phyloP scores from a whole-genome alignment of 1,140 invertebrate species.

The Philotrypesis tridentata region DNA sequence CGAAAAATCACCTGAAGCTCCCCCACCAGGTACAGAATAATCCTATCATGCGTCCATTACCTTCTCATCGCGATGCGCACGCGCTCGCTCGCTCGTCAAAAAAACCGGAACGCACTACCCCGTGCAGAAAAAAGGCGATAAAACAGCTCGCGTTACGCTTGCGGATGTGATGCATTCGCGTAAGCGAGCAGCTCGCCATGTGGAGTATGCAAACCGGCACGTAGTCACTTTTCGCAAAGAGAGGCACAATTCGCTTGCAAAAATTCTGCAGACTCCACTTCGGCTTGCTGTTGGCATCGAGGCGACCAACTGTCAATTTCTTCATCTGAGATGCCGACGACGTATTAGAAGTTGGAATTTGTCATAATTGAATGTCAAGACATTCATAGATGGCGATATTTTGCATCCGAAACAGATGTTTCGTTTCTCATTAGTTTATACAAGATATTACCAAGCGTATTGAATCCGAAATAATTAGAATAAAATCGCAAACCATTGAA shows the following conservation, averaged over 20 bases:
- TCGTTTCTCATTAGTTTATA: not conserved
- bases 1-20: not conserved
- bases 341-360: not conserved
- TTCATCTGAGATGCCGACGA: not conserved
- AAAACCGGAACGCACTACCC: not conserved
- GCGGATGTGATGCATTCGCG: not conserved
- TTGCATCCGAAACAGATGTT: not conserved
- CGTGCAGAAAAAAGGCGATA: constrained; percentile 9
- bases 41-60: not conserved
- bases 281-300: not conserved
- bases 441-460: too few species aligned
- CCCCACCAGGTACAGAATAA: not conserved
- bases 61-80: not conserved
- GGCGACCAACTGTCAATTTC: not conserved
- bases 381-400: not conserved
- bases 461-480: not conserved
- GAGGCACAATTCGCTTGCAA: constrained; percentile 20
- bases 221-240: constrained; percentile 37
- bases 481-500: not conserved
- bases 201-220: constrained; percentile 32
- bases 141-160: not conserved
- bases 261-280: not conserved
- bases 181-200: not conserved
- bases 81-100: not conserved
- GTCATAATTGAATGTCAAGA: not conserved